Conservation (phyloP, 2,797 vertebrate genomes). For the Australoheros facetus region DNA sequence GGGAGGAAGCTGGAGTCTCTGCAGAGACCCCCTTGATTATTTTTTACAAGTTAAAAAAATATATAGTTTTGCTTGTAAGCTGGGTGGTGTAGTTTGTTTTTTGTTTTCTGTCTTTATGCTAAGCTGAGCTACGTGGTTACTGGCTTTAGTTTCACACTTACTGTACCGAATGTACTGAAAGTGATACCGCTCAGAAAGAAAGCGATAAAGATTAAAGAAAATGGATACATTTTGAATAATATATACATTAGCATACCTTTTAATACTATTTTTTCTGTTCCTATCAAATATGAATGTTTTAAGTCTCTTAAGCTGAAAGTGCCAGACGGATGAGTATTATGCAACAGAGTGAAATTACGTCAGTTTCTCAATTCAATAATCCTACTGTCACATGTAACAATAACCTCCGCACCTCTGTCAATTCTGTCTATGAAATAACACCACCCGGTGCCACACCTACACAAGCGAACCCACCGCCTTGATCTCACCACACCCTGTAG, state of each 20-base stretch:
- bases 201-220: neutral
- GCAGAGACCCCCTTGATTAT: neutral
- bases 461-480: neutral
- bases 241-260: neutral
- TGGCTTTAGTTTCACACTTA: neutral
- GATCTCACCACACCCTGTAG: conserved; percentile 14
- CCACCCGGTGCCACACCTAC: conserved; percentile 32
- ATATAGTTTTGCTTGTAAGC: neutral
- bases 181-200: neutral
- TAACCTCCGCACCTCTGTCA: neutral
- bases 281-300: neutral
- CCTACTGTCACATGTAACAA: neutral
- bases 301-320: neutral
- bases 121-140: neutral
- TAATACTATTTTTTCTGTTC: neutral
- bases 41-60: neutral
- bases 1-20: neutral
- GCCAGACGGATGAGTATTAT: neutral
- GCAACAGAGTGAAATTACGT: neutral
- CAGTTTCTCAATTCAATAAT: conserved; percentile 12
- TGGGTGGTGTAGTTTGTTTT: neutral
- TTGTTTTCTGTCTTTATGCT: neutral
- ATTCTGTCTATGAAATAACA: neutral
- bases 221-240: neutral
- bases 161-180: neutral